Evolutionary conservation across 1,140 invertebrate species (phyloP).

Genomic region (Octopus bimaculoides): DNA sequence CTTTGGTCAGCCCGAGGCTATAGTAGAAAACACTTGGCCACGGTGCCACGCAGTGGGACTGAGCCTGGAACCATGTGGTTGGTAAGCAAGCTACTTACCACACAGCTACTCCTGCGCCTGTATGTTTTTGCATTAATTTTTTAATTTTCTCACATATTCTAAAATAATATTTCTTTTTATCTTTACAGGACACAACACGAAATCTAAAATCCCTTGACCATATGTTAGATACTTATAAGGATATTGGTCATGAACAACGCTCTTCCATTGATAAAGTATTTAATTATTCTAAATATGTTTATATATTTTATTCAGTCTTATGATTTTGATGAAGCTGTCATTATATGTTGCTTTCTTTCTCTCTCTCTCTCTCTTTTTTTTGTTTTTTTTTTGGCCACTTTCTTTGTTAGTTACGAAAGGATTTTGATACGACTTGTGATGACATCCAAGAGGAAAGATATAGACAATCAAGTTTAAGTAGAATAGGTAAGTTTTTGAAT

Average conservation of each 20-base stretch:
- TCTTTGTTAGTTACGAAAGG: slow-evolving; percentile 36
- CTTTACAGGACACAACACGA: slow-evolving; percentile 44
- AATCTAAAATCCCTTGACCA: slow-evolving; percentile 47
- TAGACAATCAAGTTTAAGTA: slow-evolving; percentile 27
- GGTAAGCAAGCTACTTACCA: background rate
- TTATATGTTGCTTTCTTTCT: background rate
- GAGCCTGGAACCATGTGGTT: background rate
- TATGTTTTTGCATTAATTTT: background rate
- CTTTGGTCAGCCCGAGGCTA: background rate
- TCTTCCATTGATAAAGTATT: slow-evolving; percentile 43
- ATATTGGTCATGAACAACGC: slow-evolving; percentile 39
- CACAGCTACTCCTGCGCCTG: background rate
- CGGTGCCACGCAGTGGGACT: background rate
- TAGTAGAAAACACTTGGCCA: background rate
- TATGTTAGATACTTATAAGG: slow-evolving; percentile 46
- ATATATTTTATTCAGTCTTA: no score
- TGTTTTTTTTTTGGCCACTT: background rate
- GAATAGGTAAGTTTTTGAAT: slow-evolving; percentile 35
- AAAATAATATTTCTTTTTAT: background rate
- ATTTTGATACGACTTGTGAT: slow-evolving; percentile 40
- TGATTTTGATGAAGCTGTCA: background rate
- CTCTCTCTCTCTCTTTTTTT: background rate
- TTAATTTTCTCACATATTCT: background rate
- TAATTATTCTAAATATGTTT: no score
- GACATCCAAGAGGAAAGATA: slow-evolving; percentile 38